Evolutionary conservation across 2,797 vertebrate genomes (phyloP).

Genomic region (Oreortyx pictus): DNA sequence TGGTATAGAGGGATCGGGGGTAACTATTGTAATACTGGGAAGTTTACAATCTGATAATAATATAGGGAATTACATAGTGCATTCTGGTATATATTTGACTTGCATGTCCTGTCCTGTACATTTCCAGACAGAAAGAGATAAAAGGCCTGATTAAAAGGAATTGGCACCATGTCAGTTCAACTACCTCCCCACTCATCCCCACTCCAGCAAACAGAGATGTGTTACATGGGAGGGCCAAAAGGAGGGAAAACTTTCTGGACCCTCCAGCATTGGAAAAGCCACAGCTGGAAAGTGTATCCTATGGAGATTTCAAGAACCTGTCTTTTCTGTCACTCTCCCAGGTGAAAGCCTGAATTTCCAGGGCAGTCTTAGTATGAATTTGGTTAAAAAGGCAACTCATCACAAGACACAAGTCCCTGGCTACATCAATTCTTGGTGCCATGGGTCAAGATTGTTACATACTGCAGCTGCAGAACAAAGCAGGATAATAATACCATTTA

Average conservation of each 20-base stretch:
- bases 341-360: background rate
- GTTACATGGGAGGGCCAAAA: background rate
- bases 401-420: background rate
- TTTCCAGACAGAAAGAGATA: background rate
- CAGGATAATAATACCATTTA: background rate
- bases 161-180: background rate
- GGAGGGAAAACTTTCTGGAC: background rate
- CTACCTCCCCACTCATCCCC: background rate
- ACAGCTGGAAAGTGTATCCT: rapidly evolving
- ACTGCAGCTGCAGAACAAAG: background rate
- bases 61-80: background rate
- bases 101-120: background rate
- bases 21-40: background rate
- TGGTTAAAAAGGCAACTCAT: background rate
- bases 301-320: background rate
- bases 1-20: background rate
- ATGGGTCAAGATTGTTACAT: background rate
- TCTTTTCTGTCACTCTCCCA: background rate
- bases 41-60: background rate
- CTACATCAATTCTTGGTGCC: background rate
- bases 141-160: background rate
- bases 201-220: background rate
- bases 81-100: background rate
- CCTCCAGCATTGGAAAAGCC: background rate
- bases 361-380: background rate